Percentiles rank a stretch among this genome's conserved stretches.
These are phyloP conservation scores for Adrianichthys oophorus DNA, from an alignment of 2,797 vertebrate species.

Conservation along the genomic window DNA sequence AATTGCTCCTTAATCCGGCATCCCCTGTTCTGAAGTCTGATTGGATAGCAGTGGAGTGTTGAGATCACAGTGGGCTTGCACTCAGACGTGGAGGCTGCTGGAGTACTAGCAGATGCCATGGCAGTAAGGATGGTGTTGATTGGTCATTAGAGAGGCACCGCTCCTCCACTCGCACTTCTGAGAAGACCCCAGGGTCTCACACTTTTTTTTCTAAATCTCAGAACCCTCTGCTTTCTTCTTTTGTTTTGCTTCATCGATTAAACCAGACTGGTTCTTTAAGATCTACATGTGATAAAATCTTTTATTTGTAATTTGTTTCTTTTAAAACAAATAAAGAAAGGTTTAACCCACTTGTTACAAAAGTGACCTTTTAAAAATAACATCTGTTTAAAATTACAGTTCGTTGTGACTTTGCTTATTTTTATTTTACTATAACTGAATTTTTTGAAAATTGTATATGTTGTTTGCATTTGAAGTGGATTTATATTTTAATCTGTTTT, in stretches of 20 bases:
- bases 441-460: no score
- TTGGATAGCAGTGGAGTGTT: constrained; percentile 65
- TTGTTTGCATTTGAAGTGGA: no score
- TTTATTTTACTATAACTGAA: no score
- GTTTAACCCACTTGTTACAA: constrained; percentile 20
- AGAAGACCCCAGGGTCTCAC: constrained; percentile 63
- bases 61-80: constrained; percentile 68
- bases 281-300: constrained; percentile 38
- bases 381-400: neutral
- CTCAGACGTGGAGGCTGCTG: constrained; percentile 67
- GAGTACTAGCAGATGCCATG: constrained; percentile 75
- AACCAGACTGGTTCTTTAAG: constrained; percentile 53
- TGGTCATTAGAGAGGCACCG: constrained; percentile 78
- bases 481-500: no score
- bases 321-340: constrained; percentile 49
- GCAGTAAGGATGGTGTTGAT: constrained; percentile 80
- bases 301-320: constrained; percentile 45
- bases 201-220: constrained; percentile 57
- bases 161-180: constrained; percentile 64
- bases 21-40: constrained; percentile 52
- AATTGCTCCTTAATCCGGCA: constrained; percentile 67
- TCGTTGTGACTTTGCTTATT: no score
- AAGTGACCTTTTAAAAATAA: neutral
- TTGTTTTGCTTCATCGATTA: constrained; percentile 51
- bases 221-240: constrained; percentile 54